Evolutionary conservation across 2,888 invertebrate genomes (phyloP).

Genomic region (Macropis europaea): DNA sequence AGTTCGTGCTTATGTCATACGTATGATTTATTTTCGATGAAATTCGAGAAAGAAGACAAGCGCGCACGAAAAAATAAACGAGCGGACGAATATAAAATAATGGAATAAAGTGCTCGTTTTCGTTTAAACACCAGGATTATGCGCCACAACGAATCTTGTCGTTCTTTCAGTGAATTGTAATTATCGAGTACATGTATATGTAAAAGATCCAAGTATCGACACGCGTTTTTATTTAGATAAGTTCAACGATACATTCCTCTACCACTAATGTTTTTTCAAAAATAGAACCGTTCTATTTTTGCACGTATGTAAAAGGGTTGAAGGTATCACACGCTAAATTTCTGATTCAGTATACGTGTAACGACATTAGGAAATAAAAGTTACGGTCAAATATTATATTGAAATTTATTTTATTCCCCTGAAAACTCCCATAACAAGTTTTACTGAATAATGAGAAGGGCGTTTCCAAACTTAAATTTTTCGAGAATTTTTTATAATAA

Average conservation of each 20-base stretch:
- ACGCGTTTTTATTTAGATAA: conserved; percentile 47
- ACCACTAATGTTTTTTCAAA: conserved; percentile 59
- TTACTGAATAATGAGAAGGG: too few species aligned
- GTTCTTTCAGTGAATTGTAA: conserved; percentile 34
- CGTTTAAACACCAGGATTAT: background rate
- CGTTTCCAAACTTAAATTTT: too few species aligned
- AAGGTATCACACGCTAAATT: conserved; percentile 60
- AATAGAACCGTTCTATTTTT: conserved; percentile 71
- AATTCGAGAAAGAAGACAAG: conserved; percentile 16
- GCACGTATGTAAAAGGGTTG: conserved; percentile 68
- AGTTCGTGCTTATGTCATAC: conserved; percentile 49
- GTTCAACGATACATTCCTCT: conserved; percentile 69
- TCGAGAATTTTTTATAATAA: too few species aligned
- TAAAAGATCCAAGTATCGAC: background rate
- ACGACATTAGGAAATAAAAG: conserved; percentile 62
- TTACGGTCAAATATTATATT: conserved; percentile 31
- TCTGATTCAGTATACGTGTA: conserved; percentile 67
- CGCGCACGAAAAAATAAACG: background rate
- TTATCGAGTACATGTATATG: conserved; percentile 13
- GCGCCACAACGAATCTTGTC: background rate
- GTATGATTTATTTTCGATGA: conserved; percentile 23
- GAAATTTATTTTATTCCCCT: background rate
- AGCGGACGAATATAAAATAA: background rate
- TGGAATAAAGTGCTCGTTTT: background rate
- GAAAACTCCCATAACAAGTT: background rate